Evolutionary conservation across 2,113 vertebrate species (phyloP).

Genomic region (Pandion haliaetus): DNA sequence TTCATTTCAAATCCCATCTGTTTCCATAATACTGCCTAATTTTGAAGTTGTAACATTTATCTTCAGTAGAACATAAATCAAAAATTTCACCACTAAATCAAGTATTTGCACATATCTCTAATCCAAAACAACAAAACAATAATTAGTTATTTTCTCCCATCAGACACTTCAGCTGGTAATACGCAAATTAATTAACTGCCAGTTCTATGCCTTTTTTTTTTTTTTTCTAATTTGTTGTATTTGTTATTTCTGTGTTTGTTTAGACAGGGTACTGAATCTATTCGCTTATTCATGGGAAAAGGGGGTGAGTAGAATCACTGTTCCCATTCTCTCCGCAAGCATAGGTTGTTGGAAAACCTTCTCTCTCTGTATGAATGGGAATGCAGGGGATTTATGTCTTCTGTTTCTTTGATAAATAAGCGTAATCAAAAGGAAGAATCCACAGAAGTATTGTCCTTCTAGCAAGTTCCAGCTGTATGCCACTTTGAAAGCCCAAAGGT

Average conservation of each 20-base stretch:
- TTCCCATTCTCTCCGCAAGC: background rate
- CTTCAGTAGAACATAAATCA: conserved; percentile 47
- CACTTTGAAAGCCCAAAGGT: background rate
- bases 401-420: background rate
- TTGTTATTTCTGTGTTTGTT: background rate
- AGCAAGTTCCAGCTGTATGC: background rate
- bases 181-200: conserved; percentile 24
- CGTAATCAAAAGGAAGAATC: background rate
- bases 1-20: conserved; percentile 69
- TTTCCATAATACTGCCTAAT: conserved; percentile 51
- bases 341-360: background rate
- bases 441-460: background rate
- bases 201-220: background rate
- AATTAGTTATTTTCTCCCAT: conserved; percentile 43
- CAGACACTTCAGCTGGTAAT: conserved; percentile 14
- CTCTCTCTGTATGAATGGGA: background rate
- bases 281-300: background rate
- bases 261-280: background rate
- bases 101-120: conserved; percentile 38
- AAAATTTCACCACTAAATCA: conserved; percentile 47
- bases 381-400: background rate
- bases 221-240: background rate
- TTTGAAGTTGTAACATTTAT: conserved; percentile 57
- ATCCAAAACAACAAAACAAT: conserved; percentile 20
- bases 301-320: background rate